Evolutionary conservation across 2,888 invertebrate genomes (phyloP), one percentile per base, ranked within the genome.

Genomic region (Cerceris ruficornis): DNA sequence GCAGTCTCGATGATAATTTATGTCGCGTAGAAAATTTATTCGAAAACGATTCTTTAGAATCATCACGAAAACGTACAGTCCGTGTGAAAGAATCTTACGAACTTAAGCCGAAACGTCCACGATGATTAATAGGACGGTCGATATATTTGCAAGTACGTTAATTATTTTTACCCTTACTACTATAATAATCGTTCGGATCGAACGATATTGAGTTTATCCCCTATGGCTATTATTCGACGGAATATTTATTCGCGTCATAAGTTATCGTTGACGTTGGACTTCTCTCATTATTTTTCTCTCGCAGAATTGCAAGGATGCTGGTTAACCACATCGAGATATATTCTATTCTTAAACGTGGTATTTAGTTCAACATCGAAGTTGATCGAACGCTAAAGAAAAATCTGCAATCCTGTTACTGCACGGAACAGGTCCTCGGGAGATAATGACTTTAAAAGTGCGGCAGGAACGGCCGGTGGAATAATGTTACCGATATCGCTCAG

Each of bases 1-100:
- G 73, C 39, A 54, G 49, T 79, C 68, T 68, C 72, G 59, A 59
- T 17, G 46, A 68, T 41, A 62, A 77, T 77, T 75, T 75, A 28
- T 28, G 4, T 28, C 28, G 28, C 4, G 4, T 4, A 4, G 28
- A 28, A 28, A 28, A 28, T 28, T 28, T 28, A 28, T 28, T 28
- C 28, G 28, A 28, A 28, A 28, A 28, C 28, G 28, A 1, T 28
- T 28, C 28, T 28, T 28, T 28, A 28, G 28, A 28, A 28, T 28
- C 28, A 28, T 28, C 28, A 28, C 28, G 28, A 28, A 28, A 28
- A 28, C 4, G 28, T 28, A 28, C 28, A 28, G 28, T 28, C 28
- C 1, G 1, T 28, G 2, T 4, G 28, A 28, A 28, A 28, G 4
- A 28, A 28, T 28, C 28, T 28, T 28, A 28, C 4, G 28, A 28